phyloP scores from a whole-genome alignment of 2,797 vertebrate genomes.

The Valencia hispanica region DNA sequence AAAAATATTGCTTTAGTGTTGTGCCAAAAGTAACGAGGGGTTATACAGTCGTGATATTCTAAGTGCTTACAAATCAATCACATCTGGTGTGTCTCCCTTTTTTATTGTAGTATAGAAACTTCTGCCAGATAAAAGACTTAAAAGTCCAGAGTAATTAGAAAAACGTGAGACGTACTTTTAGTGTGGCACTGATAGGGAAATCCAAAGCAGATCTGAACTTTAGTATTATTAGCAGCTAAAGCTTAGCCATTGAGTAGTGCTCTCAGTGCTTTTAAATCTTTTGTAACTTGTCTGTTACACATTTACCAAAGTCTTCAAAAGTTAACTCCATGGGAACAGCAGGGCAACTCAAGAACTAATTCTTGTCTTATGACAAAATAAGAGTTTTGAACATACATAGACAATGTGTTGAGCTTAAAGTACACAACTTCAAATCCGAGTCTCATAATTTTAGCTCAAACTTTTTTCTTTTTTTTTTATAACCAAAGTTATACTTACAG shows the following conservation, averaged over 20 bases:
- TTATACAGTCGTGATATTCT: not conserved
- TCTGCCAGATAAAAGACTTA: not conserved
- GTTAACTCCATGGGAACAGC: not conserved
- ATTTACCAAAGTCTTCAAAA: not conserved
- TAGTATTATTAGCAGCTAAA: not conserved
- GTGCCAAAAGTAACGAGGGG: too few species aligned
- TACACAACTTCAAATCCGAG: too few species aligned
- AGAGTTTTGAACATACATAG: not conserved
- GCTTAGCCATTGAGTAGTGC: not conserved
- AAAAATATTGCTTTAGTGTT: not conserved
- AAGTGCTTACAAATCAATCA: not conserved
- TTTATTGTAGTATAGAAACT: not conserved
- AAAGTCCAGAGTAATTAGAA: not conserved
- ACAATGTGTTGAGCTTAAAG: too few species aligned
- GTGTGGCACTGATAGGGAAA: not conserved
- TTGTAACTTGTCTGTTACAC: not conserved
- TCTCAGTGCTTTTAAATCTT: not conserved
- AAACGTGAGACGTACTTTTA: not conserved
- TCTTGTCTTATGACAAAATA: not conserved
- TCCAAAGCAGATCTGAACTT: not conserved
- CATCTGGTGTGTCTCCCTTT: not conserved
- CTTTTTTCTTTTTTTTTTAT: too few species aligned
- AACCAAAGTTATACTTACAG: too few species aligned
- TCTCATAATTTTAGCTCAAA: too few species aligned
- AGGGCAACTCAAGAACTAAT: not conserved